phyloP scores from a whole-genome alignment of 2,113 vertebrate genomes.

The Empidonax alnorum region DNA sequence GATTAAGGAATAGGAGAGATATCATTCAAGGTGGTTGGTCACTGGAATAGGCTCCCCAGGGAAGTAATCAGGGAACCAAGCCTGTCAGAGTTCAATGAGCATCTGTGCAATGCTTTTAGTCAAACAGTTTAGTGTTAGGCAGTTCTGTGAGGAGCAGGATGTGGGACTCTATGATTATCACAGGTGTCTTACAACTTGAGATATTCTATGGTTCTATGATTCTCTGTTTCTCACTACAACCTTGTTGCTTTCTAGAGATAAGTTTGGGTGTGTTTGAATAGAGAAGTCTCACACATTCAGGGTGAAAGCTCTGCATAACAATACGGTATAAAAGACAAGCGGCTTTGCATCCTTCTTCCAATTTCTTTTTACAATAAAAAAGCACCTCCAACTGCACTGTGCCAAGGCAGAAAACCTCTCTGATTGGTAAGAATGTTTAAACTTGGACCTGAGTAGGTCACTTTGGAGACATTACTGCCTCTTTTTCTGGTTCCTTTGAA shows the following conservation, averaged over 20 bases:
- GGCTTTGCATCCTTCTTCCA: neutral
- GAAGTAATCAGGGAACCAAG: neutral
- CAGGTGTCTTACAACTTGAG: neutral
- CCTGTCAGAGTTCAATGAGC: neutral
- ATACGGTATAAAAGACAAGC: neutral
- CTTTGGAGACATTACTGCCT: neutral
- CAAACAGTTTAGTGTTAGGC: neutral
- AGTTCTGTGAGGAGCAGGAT: neutral
- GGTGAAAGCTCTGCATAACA: neutral
- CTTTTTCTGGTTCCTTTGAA: neutral
- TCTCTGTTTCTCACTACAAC: neutral
- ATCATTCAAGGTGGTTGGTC: fast-evolving
- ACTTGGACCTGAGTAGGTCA: neutral
- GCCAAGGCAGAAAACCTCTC: neutral
- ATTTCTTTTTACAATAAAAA: neutral
- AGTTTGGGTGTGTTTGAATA: neutral
- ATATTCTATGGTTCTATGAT: neutral
- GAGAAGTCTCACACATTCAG: neutral
- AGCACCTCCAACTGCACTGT: neutral
- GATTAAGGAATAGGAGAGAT: neutral
- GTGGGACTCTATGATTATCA: neutral
- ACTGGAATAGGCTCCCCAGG: neutral
- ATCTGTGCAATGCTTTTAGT: neutral
- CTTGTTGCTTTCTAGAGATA: neutral
- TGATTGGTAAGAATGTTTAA: neutral